Conservation (phyloP, 2,797 vertebrate species). For the Sebastes kiyomatsui region DNA sequence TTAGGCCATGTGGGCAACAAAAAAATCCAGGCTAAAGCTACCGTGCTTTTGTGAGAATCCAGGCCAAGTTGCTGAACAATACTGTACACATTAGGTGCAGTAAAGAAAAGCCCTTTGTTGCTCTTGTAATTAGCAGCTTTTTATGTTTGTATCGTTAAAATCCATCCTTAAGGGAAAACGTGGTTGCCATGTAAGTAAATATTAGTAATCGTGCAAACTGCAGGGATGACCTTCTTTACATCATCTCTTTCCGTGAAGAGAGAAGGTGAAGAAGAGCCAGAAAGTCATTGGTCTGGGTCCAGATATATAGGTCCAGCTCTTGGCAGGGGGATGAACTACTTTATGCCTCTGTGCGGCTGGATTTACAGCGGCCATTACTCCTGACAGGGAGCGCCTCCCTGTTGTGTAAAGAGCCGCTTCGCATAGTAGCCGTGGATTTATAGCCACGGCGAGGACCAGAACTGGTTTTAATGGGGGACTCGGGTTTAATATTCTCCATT, state of each 20-base stretch:
- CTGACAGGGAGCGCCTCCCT: conserved; percentile 43
- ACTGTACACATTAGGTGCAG: conserved; percentile 24
- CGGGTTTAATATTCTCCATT: conserved; percentile 56
- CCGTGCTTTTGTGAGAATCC: conserved; percentile 37
- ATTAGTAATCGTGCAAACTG: neutral
- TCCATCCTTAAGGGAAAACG: neutral
- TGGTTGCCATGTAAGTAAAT: conserved; percentile 7
- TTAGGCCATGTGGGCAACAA: conserved; percentile 39
- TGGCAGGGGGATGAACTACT: neutral
- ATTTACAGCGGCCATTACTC: conserved; percentile 47
- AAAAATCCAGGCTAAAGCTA: conserved; percentile 36
- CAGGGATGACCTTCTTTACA: neutral
- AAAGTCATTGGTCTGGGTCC: conserved; percentile 14
- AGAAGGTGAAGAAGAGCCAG: conserved; percentile 31
- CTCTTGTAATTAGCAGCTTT: neutral
- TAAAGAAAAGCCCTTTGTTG: conserved; percentile 44
- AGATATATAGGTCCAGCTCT: conserved; percentile 22
- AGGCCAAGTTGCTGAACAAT: conserved; percentile 45
- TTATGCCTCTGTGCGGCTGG: conserved; percentile 19
- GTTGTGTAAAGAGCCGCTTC: conserved; percentile 47
- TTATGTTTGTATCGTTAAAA: conserved; percentile 5
- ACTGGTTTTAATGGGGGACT: conserved; percentile 67
- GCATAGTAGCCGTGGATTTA: conserved; percentile 51
- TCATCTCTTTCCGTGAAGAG: neutral
- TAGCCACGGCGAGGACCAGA: conserved; percentile 26